phyloP scores from a whole-genome alignment of 2,113 vertebrate species.

The Lepisosteus oculatus region DNA sequence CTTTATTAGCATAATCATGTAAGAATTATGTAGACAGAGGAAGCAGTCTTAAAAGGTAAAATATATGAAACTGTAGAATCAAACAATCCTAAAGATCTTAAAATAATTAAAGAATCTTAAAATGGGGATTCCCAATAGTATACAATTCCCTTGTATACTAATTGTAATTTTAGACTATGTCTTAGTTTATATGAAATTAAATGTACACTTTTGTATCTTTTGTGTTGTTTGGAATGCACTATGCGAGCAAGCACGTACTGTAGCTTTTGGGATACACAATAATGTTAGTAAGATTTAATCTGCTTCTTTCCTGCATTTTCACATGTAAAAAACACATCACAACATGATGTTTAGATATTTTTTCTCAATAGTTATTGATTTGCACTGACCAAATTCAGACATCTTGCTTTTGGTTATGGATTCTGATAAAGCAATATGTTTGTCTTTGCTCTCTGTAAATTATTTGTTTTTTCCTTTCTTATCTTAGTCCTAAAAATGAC shows the following conservation, averaged over 20 bases:
- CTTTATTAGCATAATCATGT: conserved; percentile 2
- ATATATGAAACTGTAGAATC: background rate
- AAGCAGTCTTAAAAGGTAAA: conserved; percentile 1
- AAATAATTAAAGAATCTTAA: too few relatives aligned
- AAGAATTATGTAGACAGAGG: background rate
- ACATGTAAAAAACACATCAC: background rate
- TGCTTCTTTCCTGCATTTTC: background rate
- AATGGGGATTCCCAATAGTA: too few relatives aligned
- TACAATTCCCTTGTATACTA: too few relatives aligned
- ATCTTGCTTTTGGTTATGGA: background rate
- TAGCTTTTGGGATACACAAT: too few relatives aligned
- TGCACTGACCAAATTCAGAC: background rate
- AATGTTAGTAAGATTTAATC: background rate
- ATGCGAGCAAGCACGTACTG: too few relatives aligned
- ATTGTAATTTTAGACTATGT: too few relatives aligned
- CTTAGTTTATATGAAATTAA: too few relatives aligned
- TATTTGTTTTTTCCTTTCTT: conserved; percentile 10
- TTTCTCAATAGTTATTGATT: background rate
- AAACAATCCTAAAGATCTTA: background rate
- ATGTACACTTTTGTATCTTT: too few relatives aligned
- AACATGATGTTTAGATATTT: background rate
- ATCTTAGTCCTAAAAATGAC: conserved; percentile 9
- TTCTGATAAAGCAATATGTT: conserved; percentile 4
- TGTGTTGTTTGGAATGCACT: too few relatives aligned
- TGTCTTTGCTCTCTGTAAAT: background rate